Conservation (phyloP, 2,888 invertebrate species). For the Gerris lacustris region DNA sequence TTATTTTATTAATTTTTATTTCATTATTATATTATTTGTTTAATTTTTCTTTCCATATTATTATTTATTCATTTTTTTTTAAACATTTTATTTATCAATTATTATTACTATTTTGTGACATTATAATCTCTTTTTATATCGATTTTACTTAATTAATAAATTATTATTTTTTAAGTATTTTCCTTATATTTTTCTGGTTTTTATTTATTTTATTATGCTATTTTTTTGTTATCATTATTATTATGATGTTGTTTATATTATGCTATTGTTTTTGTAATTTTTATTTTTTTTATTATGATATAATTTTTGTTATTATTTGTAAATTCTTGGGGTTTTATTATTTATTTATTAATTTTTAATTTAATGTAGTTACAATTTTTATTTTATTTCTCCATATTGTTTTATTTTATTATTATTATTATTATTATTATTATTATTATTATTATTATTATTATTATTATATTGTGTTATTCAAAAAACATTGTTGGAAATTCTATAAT, state of each 20-base stretch:
- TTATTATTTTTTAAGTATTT: neutral
- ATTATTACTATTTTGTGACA: neutral
- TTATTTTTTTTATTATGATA: too few relatives aligned
- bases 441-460: neutral
- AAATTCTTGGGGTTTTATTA: too few relatives aligned
- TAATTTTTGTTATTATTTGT: too few relatives aligned
- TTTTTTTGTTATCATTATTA: too few relatives aligned
- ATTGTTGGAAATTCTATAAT: neutral
- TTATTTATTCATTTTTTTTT: slow-evolving; percentile 3
- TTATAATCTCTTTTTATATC: neutral
- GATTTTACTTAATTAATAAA: neutral
- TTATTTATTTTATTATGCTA: neutral
- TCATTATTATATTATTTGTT: neutral
- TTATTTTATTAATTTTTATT: neutral
- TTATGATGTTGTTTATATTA: too few relatives aligned
- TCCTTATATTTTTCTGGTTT: neutral
- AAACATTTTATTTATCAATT: neutral
- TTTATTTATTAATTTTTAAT: too few relatives aligned
- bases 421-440: too few relatives aligned
- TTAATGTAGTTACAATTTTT: too few relatives aligned
- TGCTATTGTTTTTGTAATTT: too few relatives aligned
- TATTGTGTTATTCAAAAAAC: neutral
- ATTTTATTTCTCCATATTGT: too few relatives aligned
- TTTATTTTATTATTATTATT: too few relatives aligned
- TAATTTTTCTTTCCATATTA: neutral